phyloP scores from a whole-genome alignment of 1,140 invertebrate species.

The Cryptotermes secundus region DNA sequence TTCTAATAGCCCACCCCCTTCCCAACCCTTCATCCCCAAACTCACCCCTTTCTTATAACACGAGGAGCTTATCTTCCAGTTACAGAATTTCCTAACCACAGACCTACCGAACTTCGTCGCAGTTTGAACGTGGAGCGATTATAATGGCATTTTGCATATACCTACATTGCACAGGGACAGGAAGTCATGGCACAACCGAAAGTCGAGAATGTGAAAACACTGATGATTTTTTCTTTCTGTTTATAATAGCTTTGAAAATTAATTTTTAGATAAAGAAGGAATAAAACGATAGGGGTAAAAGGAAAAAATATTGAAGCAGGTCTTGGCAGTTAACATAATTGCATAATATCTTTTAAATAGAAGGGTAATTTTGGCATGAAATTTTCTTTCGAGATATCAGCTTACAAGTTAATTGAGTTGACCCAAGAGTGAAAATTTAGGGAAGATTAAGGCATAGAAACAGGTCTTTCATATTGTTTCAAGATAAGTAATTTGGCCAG shows the following conservation, averaged over 20 bases:
- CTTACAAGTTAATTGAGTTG: background rate
- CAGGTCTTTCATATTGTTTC: background rate
- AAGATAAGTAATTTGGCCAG: background rate
- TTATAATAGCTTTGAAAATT: background rate
- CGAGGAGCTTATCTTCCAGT: background rate
- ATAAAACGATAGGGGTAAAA: background rate
- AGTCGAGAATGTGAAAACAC: background rate
- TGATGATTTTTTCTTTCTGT: background rate
- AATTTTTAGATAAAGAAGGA: background rate
- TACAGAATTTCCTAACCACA: conserved; percentile 12
- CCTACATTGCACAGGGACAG: background rate
- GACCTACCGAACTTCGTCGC: background rate
- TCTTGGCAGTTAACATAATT: background rate
- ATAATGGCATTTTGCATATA: background rate
- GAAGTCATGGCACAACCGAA: background rate
- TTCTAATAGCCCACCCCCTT: background rate
- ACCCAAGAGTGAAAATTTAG: background rate
- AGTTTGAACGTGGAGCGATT: background rate
- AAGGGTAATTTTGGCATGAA: background rate
- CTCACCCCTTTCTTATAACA: background rate
- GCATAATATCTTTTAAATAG: too few species aligned
- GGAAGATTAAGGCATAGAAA: background rate
- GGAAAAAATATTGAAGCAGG: background rate
- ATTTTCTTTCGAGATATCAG: background rate
- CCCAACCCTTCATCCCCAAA: background rate